phyloP scores from a whole-genome alignment of 2,888 invertebrate genomes.

The Hermodice carunculata region DNA sequence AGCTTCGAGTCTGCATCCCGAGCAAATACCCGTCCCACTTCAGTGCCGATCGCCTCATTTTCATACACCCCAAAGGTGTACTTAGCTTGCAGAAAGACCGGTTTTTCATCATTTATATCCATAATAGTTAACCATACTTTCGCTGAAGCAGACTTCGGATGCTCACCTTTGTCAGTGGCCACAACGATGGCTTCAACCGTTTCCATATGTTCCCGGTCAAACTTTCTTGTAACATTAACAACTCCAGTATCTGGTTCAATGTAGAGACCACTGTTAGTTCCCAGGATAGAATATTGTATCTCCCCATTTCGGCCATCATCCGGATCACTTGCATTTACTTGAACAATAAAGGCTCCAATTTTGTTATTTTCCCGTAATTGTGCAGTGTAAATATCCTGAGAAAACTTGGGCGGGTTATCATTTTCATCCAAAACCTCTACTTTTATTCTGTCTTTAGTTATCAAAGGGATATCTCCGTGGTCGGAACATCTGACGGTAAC shows the following conservation, averaged over 20 bases:
- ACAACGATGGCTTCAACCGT: conserved; percentile 24
- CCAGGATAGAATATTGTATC: conserved; percentile 35
- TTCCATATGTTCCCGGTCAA: conserved; percentile 32
- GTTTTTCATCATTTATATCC: conserved; percentile 35
- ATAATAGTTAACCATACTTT: conserved; percentile 22
- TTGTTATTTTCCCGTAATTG: conserved; percentile 30
- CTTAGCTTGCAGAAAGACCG: conserved; percentile 23
- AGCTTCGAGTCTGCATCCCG: conserved; percentile 28
- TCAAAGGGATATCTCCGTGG: conserved; percentile 53
- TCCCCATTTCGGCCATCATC: conserved; percentile 34
- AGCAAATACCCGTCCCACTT: conserved; percentile 26
- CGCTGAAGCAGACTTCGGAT: conserved; percentile 14
- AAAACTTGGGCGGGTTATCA: conserved; percentile 33
- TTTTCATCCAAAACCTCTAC: conserved; percentile 35
- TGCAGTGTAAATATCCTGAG: conserved; percentile 20
- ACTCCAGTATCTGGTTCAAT: conserved; percentile 24
- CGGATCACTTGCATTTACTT: conserved; percentile 34
- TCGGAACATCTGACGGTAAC: conserved; percentile 59
- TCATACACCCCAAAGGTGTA: conserved; percentile 35
- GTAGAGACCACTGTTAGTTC: conserved; percentile 9
- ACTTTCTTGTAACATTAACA: conserved; percentile 7
- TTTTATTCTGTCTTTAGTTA: conserved; percentile 11
- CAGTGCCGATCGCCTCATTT: conserved; percentile 26
- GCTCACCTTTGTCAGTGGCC: conserved; percentile 32
- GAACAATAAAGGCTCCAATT: conserved; percentile 25